A percentile compares a stretch with the other conserved stretches of the same genome.
These are phyloP conservation scores for Octonoba sinensis DNA, from an alignment of 2,888 invertebrate species.

Conservation along the genomic window DNA sequence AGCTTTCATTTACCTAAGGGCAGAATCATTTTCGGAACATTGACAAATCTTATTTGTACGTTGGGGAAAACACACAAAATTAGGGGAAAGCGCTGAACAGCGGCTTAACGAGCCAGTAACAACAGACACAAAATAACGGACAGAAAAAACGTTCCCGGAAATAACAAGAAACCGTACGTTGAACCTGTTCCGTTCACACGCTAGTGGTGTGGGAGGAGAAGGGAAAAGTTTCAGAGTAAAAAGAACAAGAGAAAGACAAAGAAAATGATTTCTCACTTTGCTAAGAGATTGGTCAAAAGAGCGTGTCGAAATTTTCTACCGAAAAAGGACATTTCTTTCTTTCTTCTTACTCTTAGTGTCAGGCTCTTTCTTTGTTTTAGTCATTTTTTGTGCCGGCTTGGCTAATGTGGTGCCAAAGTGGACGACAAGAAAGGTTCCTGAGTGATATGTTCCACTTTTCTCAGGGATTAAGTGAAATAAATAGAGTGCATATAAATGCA, in stretches of 20 bases:
- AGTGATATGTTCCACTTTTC: no score
- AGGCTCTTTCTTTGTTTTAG: no score
- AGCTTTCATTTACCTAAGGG: no score
- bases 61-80: neutral
- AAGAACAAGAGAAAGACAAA: neutral
- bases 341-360: no score
- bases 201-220: constrained; percentile 7
- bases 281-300: constrained; percentile 7
- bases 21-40: no score
- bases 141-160: constrained; percentile 22
- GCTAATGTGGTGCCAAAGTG: no score
- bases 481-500: no score
- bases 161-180: constrained; percentile 4
- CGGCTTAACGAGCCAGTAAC: neutral
- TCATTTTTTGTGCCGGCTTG: no score
- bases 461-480: no score
- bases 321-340: no score
- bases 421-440: no score
- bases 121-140: constrained; percentile 6
- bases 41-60: no score
- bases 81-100: neutral
- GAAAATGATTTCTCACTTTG: neutral
- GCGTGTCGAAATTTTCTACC: constrained; percentile 20
- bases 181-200: constrained; percentile 43
- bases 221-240: neutral